Conservation (phyloP, 2,888 invertebrate species). For the Polyommatus icarus region DNA sequence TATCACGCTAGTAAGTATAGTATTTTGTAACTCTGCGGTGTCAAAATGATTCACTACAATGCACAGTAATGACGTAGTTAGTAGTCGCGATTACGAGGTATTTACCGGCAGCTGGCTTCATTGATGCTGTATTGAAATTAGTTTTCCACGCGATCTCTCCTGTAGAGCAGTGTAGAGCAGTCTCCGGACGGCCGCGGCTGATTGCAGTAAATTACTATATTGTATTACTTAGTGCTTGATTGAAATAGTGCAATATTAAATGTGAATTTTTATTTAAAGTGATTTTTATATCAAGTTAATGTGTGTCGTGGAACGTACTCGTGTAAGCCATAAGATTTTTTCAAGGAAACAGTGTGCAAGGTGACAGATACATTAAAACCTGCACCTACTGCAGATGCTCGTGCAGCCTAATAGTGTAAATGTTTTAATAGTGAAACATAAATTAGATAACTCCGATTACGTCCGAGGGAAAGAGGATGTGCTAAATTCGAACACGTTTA, state of each 20-base stretch:
- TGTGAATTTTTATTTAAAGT: background rate
- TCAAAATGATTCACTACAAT: constrained; percentile 30
- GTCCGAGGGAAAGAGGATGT: background rate
- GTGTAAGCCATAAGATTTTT: background rate
- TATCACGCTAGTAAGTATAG: background rate
- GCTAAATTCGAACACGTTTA: constrained; percentile 5
- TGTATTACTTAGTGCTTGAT: background rate
- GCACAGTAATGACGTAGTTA: constrained; percentile 30
- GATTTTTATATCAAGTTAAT: background rate
- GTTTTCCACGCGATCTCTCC: constrained; percentile 79
- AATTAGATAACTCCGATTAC: background rate
- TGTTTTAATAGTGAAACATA: background rate
- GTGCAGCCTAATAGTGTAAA: background rate
- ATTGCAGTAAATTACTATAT: background rate
- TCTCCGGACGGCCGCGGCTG: constrained; percentile 54
- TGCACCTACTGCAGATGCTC: background rate
- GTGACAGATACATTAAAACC: background rate
- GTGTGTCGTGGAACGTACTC: background rate
- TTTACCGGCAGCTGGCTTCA: constrained; percentile 44
- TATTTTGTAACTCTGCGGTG: background rate
- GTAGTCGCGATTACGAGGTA: constrained; percentile 20
- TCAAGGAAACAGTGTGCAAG: background rate
- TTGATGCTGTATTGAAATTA: constrained; percentile 67
- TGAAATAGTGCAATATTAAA: background rate
- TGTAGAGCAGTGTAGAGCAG: constrained; percentile 62